phyloP scores from a whole-genome alignment of 1,140 invertebrate genomes.

The Oreohelix idahoensis region DNA sequence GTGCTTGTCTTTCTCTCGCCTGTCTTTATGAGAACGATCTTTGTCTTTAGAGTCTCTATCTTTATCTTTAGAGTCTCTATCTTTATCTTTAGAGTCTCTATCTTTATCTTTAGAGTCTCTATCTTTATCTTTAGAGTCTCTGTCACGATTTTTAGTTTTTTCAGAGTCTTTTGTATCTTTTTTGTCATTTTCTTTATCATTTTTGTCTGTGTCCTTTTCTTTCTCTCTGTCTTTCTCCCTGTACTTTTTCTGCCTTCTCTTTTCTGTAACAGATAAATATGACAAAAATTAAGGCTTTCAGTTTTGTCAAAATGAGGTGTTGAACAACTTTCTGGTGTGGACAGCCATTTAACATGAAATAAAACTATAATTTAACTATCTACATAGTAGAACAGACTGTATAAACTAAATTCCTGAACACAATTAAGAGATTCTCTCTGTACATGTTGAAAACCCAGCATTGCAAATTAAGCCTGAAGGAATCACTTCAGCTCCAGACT shows the following conservation, averaged over 20 bases:
- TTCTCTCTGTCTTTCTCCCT: slow-evolving; percentile 37
- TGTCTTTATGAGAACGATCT: slow-evolving; percentile 52
- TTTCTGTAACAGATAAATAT: slow-evolving; percentile 6
- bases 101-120: slow-evolving; percentile 25
- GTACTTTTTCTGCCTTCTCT: slow-evolving; percentile 27
- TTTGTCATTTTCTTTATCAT: slow-evolving; percentile 46
- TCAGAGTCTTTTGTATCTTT: slow-evolving; percentile 44
- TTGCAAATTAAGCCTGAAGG: too few relatives aligned
- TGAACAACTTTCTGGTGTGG: too few relatives aligned
- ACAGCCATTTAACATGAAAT: too few relatives aligned
- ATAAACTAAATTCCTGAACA: too few relatives aligned
- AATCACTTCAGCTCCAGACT: too few relatives aligned
- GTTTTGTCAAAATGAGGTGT: too few relatives aligned
- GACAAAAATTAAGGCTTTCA: too few relatives aligned
- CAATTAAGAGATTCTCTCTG: too few relatives aligned
- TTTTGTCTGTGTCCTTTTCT: slow-evolving; percentile 30
- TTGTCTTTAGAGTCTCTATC: slow-evolving; percentile 48
- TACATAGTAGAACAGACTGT: too few relatives aligned
- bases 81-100: slow-evolving; percentile 47
- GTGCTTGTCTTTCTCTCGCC: slow-evolving; percentile 13
- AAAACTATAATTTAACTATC: too few relatives aligned
- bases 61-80: slow-evolving; percentile 43
- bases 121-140: slow-evolving; percentile 36
- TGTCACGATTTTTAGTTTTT: slow-evolving; percentile 50
- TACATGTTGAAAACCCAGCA: too few relatives aligned